Evolutionary conservation across 2,888 invertebrate species (phyloP).

Genomic region (Sphaerophoria rueppellii): DNA sequence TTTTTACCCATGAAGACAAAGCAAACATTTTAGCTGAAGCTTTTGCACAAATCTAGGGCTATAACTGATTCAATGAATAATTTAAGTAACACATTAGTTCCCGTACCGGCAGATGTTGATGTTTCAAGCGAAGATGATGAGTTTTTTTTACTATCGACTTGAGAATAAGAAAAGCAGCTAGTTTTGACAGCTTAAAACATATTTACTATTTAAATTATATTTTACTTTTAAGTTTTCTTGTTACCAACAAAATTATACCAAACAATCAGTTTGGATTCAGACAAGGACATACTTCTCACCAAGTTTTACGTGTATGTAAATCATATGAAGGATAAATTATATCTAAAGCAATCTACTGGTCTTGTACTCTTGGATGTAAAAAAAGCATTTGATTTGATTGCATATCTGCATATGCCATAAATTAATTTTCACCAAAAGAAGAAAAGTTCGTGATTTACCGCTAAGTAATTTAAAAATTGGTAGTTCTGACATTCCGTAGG

Average conservation of each 20-base stretch:
- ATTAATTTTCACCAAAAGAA: not conserved
- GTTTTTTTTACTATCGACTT: not conserved
- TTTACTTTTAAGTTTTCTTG: not conserved
- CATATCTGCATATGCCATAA: not conserved
- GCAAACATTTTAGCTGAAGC: not conserved
- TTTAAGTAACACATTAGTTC: not conserved
- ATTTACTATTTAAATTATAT: not conserved
- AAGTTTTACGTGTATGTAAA: not conserved
- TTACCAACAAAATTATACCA: not conserved
- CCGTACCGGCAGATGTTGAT: not conserved
- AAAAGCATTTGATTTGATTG: slow-evolving; percentile 1
- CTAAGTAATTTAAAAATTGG: not conserved
- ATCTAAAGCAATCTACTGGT: not conserved
- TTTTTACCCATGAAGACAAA: slow-evolving; percentile 17
- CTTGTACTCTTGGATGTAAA: not conserved
- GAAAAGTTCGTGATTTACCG: not conserved
- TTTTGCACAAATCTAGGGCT: slow-evolving; percentile 4
- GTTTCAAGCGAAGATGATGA: not conserved
- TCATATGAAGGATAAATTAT: slow-evolving; percentile 1
- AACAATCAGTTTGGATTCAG: slow-evolving; percentile 1
- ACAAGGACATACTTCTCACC: slow-evolving; percentile 10
- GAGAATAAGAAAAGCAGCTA: not conserved
- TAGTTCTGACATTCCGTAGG: not conserved
- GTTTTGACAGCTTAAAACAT: slow-evolving; percentile 7
- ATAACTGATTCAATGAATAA: not conserved